Evolutionary conservation across 2,797 vertebrate species (phyloP).

Genomic region (Balearica regulorum): DNA sequence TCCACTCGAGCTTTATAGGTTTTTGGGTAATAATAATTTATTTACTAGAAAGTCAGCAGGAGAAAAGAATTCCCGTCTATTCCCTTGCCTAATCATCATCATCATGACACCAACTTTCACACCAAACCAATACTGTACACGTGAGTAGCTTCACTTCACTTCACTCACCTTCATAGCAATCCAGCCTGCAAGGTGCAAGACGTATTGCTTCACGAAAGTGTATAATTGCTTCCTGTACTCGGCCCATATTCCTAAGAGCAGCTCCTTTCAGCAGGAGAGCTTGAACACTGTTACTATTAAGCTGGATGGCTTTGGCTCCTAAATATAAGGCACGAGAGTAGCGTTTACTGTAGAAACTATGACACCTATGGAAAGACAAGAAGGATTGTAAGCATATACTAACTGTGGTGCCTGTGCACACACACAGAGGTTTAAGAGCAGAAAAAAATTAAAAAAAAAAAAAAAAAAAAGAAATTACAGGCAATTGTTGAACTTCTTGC

Average conservation of each 20-base stretch:
- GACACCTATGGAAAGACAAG: conserved; percentile 80
- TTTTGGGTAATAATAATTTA: background rate
- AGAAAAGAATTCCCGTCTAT: background rate
- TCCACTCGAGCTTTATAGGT: rapidly evolving
- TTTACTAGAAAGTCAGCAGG: background rate
- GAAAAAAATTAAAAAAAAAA: background rate
- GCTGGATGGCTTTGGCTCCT: conserved; percentile 97
- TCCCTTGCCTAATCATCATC: rapidly evolving
- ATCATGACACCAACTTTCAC: rapidly evolving
- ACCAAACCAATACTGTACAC: rapidly evolving
- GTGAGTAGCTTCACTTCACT: background rate
- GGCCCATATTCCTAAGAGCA: conserved; percentile 93
- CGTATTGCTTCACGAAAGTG: conserved; percentile 97
- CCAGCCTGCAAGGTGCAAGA: conserved; percentile 90
- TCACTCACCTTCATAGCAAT: conserved; percentile 92
- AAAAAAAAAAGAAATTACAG: background rate
- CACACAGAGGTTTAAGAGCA: background rate
- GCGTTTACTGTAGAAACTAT: conserved; percentile 97
- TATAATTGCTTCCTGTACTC: conserved; percentile 97
- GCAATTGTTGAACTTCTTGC: background rate
- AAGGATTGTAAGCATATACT: background rate
- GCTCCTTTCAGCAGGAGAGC: conserved; percentile 95
- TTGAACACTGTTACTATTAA: conserved; percentile 97
- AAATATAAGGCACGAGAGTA: conserved; percentile 96
- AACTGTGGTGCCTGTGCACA: background rate